Conservation (phyloP, 2,113 vertebrate genomes). For the Alectura lathami region DNA sequence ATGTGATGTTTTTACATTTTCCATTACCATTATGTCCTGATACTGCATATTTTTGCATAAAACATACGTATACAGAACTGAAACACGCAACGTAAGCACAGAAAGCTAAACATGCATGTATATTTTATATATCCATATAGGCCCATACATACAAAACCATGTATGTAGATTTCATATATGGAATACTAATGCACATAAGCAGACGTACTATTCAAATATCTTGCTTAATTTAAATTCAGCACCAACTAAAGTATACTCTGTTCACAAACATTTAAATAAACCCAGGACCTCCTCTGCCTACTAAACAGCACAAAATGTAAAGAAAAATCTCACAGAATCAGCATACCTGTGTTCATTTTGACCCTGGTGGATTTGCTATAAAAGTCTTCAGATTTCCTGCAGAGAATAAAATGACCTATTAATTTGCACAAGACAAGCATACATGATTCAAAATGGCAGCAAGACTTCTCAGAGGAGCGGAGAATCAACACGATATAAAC, state of each 20-base stretch:
- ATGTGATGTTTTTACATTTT: background rate
- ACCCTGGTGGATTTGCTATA: conserved; percentile 73
- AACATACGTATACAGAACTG: background rate
- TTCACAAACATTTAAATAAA: background rate
- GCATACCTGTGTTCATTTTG: conserved; percentile 86
- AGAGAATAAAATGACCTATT: conserved; percentile 68
- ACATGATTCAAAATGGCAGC: conserved; percentile 44
- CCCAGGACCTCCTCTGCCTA: background rate
- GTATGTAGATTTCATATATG: conserved; percentile 19
- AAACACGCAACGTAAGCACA: background rate
- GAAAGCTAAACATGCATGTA: conserved; percentile 1
- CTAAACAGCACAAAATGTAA: conserved; percentile 1
- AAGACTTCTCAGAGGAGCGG: background rate
- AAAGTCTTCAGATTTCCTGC: conserved; percentile 80
- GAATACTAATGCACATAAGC: background rate
- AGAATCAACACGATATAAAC: conserved; percentile 28
- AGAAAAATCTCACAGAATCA: conserved; percentile 34
- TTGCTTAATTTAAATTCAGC: background rate
- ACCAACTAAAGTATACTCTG: background rate
- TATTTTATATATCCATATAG: conserved; percentile 32
- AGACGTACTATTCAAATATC: background rate
- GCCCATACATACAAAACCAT: background rate
- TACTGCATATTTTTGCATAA: background rate
- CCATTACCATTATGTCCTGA: background rate
- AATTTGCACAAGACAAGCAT: conserved; percentile 56